A percentile compares a stretch with the other conserved stretches of the same genome.
Evolutionary conservation across 1,140 invertebrate species (phyloP).

Genomic region (Drosophila cardini): DNA sequence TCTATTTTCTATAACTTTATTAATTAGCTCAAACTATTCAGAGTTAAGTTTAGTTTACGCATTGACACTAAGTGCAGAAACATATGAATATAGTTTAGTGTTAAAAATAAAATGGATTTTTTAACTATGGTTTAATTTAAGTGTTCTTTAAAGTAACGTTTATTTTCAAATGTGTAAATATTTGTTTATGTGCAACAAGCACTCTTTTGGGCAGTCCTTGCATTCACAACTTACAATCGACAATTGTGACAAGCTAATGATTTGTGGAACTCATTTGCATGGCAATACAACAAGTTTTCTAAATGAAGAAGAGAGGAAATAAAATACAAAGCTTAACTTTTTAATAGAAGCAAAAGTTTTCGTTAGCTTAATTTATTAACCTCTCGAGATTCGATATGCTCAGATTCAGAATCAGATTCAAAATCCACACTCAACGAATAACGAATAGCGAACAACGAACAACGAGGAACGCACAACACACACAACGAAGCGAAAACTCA

Average conservation of each 20-base stretch:
- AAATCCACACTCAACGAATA: conserved; percentile 39
- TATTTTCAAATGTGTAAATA: too few relatives aligned
- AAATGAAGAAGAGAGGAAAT: conserved; percentile 8
- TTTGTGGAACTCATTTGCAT: conserved; percentile 63
- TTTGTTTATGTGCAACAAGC: too few relatives aligned
- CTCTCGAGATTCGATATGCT: conserved; percentile 72
- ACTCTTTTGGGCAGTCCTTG: not conserved
- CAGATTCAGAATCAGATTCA: conserved; percentile 33
- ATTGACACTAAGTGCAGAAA: too few relatives aligned
- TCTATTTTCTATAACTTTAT: too few relatives aligned
- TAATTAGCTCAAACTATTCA: too few relatives aligned
- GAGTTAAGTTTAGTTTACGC: too few relatives aligned
- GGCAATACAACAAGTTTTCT: conserved; percentile 6
- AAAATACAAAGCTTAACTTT: conserved; percentile 55
- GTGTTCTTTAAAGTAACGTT: too few relatives aligned
- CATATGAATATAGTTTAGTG: too few relatives aligned
- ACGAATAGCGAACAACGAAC: conserved; percentile 34
- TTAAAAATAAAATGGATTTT: too few relatives aligned
- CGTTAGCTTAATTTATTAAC: conserved; percentile 76
- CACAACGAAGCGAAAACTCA: conserved; percentile 57
- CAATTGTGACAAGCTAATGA: conserved; percentile 61
- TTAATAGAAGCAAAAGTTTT: conserved; percentile 75
- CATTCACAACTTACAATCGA: not conserved
- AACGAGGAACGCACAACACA: conserved; percentile 1
- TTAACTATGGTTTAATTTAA: too few relatives aligned